These are phyloP conservation scores for Nautilus pompilius DNA, from an alignment of 1,140 invertebrate genomes.

Conservation along the genomic window DNA sequence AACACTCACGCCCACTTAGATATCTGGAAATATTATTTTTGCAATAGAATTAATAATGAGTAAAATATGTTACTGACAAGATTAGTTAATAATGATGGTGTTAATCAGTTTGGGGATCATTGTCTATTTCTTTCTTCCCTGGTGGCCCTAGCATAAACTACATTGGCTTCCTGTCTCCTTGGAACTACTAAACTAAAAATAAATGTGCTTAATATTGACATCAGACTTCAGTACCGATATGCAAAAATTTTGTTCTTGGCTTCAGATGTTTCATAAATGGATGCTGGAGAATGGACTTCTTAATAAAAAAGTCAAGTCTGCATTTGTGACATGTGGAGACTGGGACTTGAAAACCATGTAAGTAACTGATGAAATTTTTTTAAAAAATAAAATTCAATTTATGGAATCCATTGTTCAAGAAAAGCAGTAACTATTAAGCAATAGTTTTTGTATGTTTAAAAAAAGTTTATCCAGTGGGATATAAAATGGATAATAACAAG, in stretches of 20 bases:
- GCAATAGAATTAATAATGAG: too few relatives aligned
- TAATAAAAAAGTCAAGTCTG: conserved; percentile 42
- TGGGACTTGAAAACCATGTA: conserved; percentile 66
- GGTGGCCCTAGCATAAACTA: too few relatives aligned
- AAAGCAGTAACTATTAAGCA: too few relatives aligned
- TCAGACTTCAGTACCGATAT: neutral
- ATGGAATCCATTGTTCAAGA: neutral
- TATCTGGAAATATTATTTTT: too few relatives aligned
- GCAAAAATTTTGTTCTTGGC: conserved; percentile 20
- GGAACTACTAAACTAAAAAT: too few relatives aligned
- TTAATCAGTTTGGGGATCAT: too few relatives aligned
- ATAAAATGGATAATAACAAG: neutral
- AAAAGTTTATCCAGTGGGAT: neutral
- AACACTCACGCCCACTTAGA: too few relatives aligned
- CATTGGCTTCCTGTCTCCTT: too few relatives aligned
- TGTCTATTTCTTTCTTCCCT: too few relatives aligned
- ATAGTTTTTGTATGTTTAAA: neutral
- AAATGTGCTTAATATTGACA: too few relatives aligned
- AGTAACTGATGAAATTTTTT: conserved; percentile 13
- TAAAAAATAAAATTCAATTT: neutral
- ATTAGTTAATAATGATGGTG: too few relatives aligned
- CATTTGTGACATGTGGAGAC: conserved; percentile 65
- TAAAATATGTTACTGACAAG: too few relatives aligned
- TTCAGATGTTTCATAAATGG: conserved; percentile 56
- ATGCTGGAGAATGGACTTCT: conserved; percentile 48